phyloP scores from a whole-genome alignment of 2,113 vertebrate genomes.

The Sebastes fasciatus region DNA sequence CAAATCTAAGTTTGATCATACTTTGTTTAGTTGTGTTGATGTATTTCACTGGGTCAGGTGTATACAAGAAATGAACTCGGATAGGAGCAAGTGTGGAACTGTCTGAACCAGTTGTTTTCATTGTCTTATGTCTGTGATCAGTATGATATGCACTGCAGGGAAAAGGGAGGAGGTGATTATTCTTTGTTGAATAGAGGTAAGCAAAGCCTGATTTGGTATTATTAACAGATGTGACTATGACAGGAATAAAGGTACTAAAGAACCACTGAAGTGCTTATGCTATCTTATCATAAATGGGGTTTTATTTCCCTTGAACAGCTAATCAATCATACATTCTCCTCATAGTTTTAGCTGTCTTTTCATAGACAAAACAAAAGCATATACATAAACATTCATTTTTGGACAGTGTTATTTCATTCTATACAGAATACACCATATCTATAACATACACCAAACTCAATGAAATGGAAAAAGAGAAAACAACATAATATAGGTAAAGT shows the following conservation, averaged over 20 bases:
- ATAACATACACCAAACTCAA: not conserved
- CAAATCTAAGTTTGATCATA: slow-evolving; percentile 71
- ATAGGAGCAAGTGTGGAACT: slow-evolving; percentile 47
- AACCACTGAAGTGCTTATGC: not conserved
- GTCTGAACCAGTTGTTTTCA: slow-evolving; percentile 67
- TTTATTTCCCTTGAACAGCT: slow-evolving; percentile 57
- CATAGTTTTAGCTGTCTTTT: not conserved
- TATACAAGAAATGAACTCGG: slow-evolving; percentile 60
- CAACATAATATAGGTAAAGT: not conserved
- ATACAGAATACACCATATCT: not conserved
- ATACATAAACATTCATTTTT: not conserved
- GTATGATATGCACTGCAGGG: slow-evolving; percentile 15
- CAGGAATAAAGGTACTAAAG: slow-evolving; percentile 26
- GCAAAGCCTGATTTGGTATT: slow-evolving; percentile 36
- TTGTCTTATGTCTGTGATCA: slow-evolving; percentile 53
- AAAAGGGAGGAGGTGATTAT: slow-evolving; percentile 50
- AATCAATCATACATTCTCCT: slow-evolving; percentile 5
- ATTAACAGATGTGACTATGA: slow-evolving; percentile 53
- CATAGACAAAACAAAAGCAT: not conserved
- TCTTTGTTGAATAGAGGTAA: slow-evolving; percentile 48
- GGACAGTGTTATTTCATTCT: not conserved
- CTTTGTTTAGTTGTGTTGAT: slow-evolving; percentile 69
- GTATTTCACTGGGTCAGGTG: slow-evolving; percentile 68
- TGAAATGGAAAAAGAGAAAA: not conserved
- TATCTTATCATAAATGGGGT: slow-evolving; percentile 12